Evolutionary conservation across 2,888 invertebrate genomes (phyloP), one percentile per base, ranked within the genome.

Genomic region (Hemistola chrysoprasaria): DNA sequence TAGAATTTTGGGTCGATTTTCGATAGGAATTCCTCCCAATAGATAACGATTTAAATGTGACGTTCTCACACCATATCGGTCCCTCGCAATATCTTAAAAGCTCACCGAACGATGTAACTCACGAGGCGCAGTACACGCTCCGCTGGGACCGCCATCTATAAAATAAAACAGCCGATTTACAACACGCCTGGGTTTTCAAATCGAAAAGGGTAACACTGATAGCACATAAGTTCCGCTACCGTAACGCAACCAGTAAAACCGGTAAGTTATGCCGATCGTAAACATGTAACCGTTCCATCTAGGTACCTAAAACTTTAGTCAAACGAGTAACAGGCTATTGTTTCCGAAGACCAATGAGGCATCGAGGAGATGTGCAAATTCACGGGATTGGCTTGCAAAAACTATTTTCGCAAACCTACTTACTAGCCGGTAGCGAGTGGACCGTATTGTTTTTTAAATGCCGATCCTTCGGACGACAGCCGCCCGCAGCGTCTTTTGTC

Each of bases 91-190:
- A 82, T 78, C 72, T 73, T 78, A 75, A 83, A 76, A 80, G 81
- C 79, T 74, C 70, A 72, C 75, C 74, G 70, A 73, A 67, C 68
- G 69, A 59, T 63, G 71, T 62, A 57, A 57, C 69, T 62, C 61
- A 56, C 64, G 50, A 48, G 53, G 62, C 71, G 54, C 54, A 53
- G 65, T 48, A 65, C 65, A 68, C 65, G 56, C 71, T 73, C 78
- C 80, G 66, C 58, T 40, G 81, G 80, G 79, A 81, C 55, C 78
- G 68, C 72, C 82, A 73, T 63, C 88, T 89, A 83, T 83, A 88
- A 89, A 85, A 88, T 86, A 89, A 88, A 87, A 64, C 79, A 85
- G 74, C 79, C 84, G 78, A 84, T 88, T 87, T 86, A 89, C 74
- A 80, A 80, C 78, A 77, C 81, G 72, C 74, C 62, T 61, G 77